Conservation (phyloP, 1,140 invertebrate genomes). For the Lepidurus arcticus region DNA sequence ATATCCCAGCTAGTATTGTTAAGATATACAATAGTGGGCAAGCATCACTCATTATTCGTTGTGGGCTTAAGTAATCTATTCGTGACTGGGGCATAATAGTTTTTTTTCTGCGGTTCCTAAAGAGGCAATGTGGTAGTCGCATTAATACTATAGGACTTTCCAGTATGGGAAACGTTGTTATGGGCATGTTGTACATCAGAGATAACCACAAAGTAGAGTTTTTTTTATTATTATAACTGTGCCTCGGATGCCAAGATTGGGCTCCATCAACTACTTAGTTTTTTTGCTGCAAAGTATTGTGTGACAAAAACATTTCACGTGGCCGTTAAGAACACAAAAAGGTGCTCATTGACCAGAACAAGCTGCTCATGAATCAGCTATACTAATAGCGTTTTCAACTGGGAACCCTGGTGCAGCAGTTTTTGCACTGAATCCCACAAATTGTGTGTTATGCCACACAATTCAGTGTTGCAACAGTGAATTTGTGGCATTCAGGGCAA, state of each 20-base stretch:
- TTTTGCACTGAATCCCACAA: too few species aligned
- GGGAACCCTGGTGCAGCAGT: too few species aligned
- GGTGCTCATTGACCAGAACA: not conserved
- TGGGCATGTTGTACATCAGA: not conserved
- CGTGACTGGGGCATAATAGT: constrained; percentile 16
- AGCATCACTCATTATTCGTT: too few species aligned
- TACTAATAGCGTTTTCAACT: too few species aligned
- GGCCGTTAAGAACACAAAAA: not conserved
- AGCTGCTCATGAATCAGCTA: not conserved
- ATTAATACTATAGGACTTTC: not conserved
- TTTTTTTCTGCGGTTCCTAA: not conserved
- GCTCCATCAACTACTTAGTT: not conserved
- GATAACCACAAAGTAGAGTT: constrained; percentile 15
- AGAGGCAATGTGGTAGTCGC: not conserved
- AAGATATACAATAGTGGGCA: too few species aligned
- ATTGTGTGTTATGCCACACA: too few species aligned
- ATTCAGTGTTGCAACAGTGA: too few species aligned
- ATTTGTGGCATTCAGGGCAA: too few species aligned
- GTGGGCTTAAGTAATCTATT: not conserved
- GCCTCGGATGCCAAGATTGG: too few species aligned
- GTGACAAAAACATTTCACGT: not conserved
- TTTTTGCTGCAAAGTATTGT: not conserved
- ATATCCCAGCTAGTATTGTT: too few species aligned
- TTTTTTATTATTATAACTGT: not conserved
- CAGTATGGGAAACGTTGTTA: not conserved